phyloP scores from a whole-genome alignment of 2,113 vertebrate genomes.

The Aplodontia rufa region DNA sequence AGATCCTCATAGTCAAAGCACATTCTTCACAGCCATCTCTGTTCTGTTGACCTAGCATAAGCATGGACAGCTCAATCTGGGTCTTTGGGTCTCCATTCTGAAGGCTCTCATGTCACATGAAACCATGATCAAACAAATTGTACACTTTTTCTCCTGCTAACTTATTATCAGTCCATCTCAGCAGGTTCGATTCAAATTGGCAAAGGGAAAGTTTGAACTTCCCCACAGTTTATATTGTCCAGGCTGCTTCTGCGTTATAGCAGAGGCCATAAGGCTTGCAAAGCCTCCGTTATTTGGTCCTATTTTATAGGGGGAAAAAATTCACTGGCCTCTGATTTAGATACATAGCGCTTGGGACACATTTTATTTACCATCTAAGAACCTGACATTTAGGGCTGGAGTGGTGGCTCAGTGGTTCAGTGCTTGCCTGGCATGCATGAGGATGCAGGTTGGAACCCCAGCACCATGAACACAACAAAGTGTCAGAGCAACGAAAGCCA shows the following conservation, averaged over 20 bases:
- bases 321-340: too few species aligned
- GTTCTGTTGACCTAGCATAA: background rate
- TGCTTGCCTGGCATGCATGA: too few species aligned
- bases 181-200: background rate
- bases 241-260: background rate
- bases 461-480: too few species aligned
- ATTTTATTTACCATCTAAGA: background rate
- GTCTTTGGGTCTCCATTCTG: background rate
- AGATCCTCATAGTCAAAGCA: too few species aligned
- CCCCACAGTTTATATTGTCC: fast-evolving
- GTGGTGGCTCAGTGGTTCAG: too few species aligned
- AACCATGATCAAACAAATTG: background rate
- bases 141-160: background rate
- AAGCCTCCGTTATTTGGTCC: background rate
- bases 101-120: background rate
- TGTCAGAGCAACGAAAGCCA: too few species aligned
- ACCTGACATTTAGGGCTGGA: background rate
- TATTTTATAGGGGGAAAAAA: background rate
- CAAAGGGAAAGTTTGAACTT: background rate
- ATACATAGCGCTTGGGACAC: background rate
- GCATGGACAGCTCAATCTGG: background rate
- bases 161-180: background rate
- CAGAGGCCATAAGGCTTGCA: fast-evolving
- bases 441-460: too few species aligned
- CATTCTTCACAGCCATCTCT: background rate